Base-by-base conservation (phyloP, 2,113 vertebrate genomes). In the cattle (Bos taurus) region DNA sequence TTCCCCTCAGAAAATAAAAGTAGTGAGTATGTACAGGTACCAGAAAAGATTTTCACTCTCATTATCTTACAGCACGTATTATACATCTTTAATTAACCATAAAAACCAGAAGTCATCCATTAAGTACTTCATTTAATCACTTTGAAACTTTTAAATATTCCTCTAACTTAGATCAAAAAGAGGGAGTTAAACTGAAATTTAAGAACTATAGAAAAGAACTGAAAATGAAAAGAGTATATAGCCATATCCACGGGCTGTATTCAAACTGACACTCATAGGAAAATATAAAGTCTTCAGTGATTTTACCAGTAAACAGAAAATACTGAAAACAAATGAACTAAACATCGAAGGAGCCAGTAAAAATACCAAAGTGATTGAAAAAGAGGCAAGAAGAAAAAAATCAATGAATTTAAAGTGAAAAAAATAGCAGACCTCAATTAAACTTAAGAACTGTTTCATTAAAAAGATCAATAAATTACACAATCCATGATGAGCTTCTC, bases 391-490 rank as follows among this genome's bases (percentile, higher is more conserved):
- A 95, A 83, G 30, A 10, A 88, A 74, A 74, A 88, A 92, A 97
- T 87, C 93, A 97, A 84, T 91, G 50, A 87, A 91, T 78, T 93
- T 92, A 84, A 90, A 95, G 90, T 94, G 74, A 97, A 88, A 43
- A 71, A 94, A 93, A 84, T 50, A 84, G 33, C 33, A 81, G 25
- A 36, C 52, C 57, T 86, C 88, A 92, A 95, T 91, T 97, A 93
- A 95, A 91, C 67, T 82, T 91, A 97, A 95, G 88, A 91, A 89
- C 21, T 80, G 13, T 89, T 92, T 96, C 67, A 97, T 94, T 98
- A 52, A 96, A 95, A 95, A 95, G 28, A 88, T 11, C 54, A 62
- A 80, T 93, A 97, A 83, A 89, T 94, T 92, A 91, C 1, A 67
- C 25, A 91, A 30, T 60, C 77, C 56, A 83, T 40, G 30, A 93